These are phyloP conservation scores for Melanaphis sacchari DNA, from an alignment of 1,140 invertebrate species.

Conservation along the genomic window DNA sequence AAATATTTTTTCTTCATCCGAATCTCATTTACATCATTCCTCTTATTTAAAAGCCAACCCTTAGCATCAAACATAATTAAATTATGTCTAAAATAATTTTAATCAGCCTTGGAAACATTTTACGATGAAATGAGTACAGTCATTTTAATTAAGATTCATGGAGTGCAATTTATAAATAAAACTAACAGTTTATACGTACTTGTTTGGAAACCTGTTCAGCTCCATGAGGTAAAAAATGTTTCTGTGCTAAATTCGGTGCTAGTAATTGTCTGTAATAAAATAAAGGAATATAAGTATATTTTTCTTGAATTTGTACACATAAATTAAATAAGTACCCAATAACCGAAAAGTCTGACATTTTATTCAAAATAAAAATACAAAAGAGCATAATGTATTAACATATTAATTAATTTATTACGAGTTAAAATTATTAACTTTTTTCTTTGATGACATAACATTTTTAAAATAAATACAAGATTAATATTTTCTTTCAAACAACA, in stretches of 20 bases:
- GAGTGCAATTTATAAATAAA: background rate
- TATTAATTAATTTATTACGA: background rate
- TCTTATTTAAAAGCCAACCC: background rate
- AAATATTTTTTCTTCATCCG: background rate
- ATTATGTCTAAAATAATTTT: slow-evolving; percentile 37
- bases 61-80: slow-evolving; percentile 17
- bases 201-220: slow-evolving; percentile 69
- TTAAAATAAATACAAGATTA: background rate
- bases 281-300: background rate
- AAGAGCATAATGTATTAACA: background rate
- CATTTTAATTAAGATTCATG: slow-evolving; percentile 38
- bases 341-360: background rate
- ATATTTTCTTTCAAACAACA: background rate
- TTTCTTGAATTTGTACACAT: background rate
- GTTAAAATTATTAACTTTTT: background rate
- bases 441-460: background rate
- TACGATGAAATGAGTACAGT: background rate
- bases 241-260: slow-evolving; percentile 82
- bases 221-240: slow-evolving; percentile 77
- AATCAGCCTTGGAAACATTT: background rate
- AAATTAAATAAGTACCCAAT: slow-evolving; percentile 19
- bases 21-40: background rate
- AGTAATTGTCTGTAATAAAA: slow-evolving; percentile 76
- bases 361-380: background rate
- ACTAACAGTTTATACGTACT: slow-evolving; percentile 59